phyloP scores from a whole-genome alignment of 2,797 vertebrate genomes.

The Macropus fuliginosus region DNA sequence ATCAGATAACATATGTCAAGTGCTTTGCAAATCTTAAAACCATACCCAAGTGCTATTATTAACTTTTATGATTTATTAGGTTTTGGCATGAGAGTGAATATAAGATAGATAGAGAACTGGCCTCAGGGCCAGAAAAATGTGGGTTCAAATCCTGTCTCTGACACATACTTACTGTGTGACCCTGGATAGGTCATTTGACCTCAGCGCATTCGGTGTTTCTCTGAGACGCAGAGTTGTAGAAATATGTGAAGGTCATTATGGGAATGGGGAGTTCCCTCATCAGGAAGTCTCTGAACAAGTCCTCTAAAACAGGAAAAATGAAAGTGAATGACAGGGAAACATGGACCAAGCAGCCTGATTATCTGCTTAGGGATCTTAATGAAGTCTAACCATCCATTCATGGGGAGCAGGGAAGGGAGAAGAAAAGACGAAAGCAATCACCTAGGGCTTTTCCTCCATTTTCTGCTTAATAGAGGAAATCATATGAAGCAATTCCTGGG shows the following conservation, averaged over 20 bases:
- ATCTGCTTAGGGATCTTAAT: constrained; percentile 66
- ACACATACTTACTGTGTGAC: neutral
- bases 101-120: neutral
- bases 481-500: constrained; percentile 53
- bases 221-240: neutral
- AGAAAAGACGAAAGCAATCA: constrained; percentile 44
- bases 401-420: constrained; percentile 39
- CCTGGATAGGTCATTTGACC: neutral
- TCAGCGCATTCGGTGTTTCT: neutral
- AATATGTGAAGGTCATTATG: neutral
- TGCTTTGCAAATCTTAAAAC: neutral
- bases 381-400: constrained; percentile 55
- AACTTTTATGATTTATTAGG: neutral
- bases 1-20: neutral
- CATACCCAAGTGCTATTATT: neutral
- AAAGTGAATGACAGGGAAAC: constrained; percentile 39
- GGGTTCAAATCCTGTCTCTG: neutral
- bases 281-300: neutral
- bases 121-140: neutral
- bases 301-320: neutral
- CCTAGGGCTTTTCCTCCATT: constrained; percentile 48
- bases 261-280: neutral
- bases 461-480: constrained; percentile 38
- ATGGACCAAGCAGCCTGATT: constrained; percentile 41
- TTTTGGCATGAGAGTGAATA: neutral